Conservation (phyloP, 2,797 vertebrate species). For the Triplophysa yarkandensis region DNA sequence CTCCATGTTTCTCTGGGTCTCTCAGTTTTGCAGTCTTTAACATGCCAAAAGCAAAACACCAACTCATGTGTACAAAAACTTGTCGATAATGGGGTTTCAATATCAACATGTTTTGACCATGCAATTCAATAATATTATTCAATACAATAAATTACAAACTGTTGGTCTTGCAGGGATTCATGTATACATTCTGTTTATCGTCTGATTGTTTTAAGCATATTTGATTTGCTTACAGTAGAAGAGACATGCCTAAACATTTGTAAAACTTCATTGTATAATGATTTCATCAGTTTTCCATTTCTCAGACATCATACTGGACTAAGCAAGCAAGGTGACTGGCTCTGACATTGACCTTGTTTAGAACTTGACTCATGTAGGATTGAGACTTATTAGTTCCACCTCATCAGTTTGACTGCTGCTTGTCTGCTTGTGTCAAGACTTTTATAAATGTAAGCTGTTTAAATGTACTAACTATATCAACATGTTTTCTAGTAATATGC, state of each 20-base stretch:
- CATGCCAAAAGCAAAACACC: conserved; percentile 14
- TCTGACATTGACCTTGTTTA: conserved; percentile 74
- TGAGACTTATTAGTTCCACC: conserved; percentile 60
- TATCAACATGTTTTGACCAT: conserved; percentile 31
- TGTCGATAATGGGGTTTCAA: conserved; percentile 27
- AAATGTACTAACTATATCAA: not conserved
- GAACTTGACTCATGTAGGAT: conserved; percentile 50
- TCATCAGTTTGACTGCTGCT: conserved; percentile 59
- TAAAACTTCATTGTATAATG: not conserved
- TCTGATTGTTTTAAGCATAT: no score
- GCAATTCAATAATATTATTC: conserved; percentile 26
- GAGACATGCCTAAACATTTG: not conserved
- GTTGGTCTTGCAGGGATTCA: not conserved
- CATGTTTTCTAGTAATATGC: not conserved
- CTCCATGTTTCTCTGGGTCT: not conserved
- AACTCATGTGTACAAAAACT: conserved; percentile 29
- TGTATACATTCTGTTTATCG: no score
- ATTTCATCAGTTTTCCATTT: no score
- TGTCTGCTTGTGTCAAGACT: conserved; percentile 32
- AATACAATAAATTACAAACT: conserved; percentile 24
- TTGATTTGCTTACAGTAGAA: not conserved
- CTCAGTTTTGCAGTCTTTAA: not conserved
- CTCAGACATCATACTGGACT: not conserved
- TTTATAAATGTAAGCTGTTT: not conserved
- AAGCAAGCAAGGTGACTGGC: conserved; percentile 25